Evolutionary conservation across 2,888 invertebrate genomes (phyloP).

Genomic region (Pseudeuparius sepicola): DNA sequence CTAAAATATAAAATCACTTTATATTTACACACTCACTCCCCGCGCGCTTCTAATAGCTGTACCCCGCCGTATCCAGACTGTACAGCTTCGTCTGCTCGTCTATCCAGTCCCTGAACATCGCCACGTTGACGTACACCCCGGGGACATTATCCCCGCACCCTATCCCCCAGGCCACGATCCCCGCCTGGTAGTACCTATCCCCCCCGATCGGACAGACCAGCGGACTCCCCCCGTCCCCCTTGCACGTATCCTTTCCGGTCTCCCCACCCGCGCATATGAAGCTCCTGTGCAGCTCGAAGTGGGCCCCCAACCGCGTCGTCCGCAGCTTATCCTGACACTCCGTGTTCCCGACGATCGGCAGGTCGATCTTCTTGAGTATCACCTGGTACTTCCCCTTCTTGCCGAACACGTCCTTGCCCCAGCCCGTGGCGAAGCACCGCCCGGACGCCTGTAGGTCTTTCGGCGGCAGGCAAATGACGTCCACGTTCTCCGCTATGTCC

Average conservation of each 20-base stretch:
- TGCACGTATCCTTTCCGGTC: conserved; percentile 58
- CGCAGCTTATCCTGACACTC: conserved; percentile 51
- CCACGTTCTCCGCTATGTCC: conserved; percentile 27
- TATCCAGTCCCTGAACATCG: conserved; percentile 37
- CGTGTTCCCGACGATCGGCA: conserved; percentile 52
- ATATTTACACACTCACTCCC: too few relatives aligned
- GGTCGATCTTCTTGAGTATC: conserved; percentile 59
- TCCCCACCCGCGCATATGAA: conserved; percentile 69
- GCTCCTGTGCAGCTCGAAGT: conserved; percentile 56
- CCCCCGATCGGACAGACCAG: conserved; percentile 54
- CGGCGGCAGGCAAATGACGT: conserved; percentile 32
- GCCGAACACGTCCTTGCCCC: conserved; percentile 34
- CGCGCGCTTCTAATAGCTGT: conserved; percentile 19
- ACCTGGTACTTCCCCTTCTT: conserved; percentile 51
- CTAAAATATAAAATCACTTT: too few relatives aligned
- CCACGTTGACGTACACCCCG: conserved; percentile 66
- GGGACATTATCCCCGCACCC: conserved; percentile 63
- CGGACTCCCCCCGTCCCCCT: conserved; percentile 42
- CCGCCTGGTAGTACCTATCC: conserved; percentile 53
- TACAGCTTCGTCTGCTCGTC: conserved; percentile 19
- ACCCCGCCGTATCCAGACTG: conserved; percentile 15
- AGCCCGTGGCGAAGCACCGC: conserved; percentile 32
- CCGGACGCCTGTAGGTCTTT: conserved; percentile 22
- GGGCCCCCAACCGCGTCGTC: conserved; percentile 53
- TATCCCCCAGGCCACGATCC: conserved; percentile 77